Conservation (phyloP, 1,140 invertebrate species). For the Papilio polyxenes region DNA sequence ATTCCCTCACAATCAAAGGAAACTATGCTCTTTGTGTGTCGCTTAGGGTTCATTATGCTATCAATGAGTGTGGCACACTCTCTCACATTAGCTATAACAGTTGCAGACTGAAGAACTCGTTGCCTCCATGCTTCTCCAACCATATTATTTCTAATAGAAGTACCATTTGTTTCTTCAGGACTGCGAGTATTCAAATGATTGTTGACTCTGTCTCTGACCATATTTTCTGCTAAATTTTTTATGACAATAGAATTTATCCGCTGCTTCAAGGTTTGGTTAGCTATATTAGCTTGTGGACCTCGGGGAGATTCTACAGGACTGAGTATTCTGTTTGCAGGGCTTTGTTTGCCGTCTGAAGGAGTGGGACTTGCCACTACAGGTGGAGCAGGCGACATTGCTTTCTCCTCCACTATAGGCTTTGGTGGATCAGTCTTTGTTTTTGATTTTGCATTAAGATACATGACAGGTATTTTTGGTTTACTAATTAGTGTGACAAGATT, state of each 20-base stretch:
- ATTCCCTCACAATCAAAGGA: slow-evolving; percentile 96
- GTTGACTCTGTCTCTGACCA: slow-evolving; percentile 88
- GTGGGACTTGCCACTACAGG: slow-evolving; percentile 70
- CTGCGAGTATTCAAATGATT: slow-evolving; percentile 74
- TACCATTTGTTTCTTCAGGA: slow-evolving; percentile 67
- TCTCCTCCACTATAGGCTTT: slow-evolving; percentile 71
- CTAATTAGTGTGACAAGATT: slow-evolving; percentile 92
- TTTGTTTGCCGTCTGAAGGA: slow-evolving; percentile 73
- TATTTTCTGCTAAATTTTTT: slow-evolving; percentile 94
- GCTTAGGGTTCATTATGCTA: slow-evolving; percentile 86
- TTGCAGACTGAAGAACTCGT: slow-evolving; percentile 89
- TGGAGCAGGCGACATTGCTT: slow-evolving; percentile 65
- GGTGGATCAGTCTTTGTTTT: slow-evolving; percentile 76
- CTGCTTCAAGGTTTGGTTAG: slow-evolving; percentile 90
- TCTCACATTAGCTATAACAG: slow-evolving; percentile 87
- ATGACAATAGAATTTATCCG: slow-evolving; percentile 93
- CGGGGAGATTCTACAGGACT: slow-evolving; percentile 75
- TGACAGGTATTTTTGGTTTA: slow-evolving; percentile 84
- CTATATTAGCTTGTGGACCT: slow-evolving; percentile 76
- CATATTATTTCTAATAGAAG: slow-evolving; percentile 75
- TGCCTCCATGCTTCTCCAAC: slow-evolving; percentile 89
- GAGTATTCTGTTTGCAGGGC: slow-evolving; percentile 75
- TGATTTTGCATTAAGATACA: slow-evolving; percentile 78
- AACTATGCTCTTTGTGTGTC: slow-evolving; percentile 81
- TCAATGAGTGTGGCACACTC: slow-evolving; percentile 90